Evolutionary conservation across 2,113 vertebrate genomes (phyloP).

Genomic region (Lota lota): DNA sequence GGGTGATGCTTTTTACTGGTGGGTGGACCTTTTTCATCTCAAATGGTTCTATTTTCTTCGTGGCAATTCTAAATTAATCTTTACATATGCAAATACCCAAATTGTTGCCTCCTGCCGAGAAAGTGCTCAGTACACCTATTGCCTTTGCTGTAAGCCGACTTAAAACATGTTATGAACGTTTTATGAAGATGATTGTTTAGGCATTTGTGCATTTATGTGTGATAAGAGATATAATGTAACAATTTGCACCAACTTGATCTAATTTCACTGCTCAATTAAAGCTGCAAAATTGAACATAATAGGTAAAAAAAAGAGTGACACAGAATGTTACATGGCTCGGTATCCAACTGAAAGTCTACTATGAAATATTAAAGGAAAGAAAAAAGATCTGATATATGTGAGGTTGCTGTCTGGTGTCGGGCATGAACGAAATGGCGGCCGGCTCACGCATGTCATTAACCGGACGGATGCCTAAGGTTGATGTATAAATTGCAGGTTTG

Average conservation of each 20-base stretch:
- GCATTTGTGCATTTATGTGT: too few species aligned
- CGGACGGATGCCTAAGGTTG: constrained; percentile 47
- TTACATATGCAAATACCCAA: constrained; percentile 22
- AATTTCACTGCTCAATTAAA: too few species aligned
- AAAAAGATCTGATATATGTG: not conserved
- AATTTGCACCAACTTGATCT: too few species aligned
- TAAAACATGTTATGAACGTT: constrained; percentile 21
- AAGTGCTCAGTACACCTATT: constrained; percentile 13
- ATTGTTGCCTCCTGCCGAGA: constrained; percentile 7
- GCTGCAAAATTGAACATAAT: too few species aligned
- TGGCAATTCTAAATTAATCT: constrained; percentile 32
- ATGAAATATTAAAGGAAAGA: too few species aligned
- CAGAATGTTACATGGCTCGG: too few species aligned
- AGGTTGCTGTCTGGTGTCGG: constrained; percentile 4
- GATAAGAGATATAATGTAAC: too few species aligned
- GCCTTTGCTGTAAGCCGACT: constrained; percentile 27
- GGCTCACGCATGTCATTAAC: constrained; percentile 51
- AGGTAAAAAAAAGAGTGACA: too few species aligned
- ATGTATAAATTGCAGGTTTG: constrained; percentile 64
- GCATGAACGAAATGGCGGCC: constrained; percentile 13
- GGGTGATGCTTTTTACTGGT: constrained; percentile 15
- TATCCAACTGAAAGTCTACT: too few species aligned
- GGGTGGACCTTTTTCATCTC: constrained; percentile 30
- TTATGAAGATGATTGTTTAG: too few species aligned
- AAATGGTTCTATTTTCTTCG: too few species aligned